Percentiles rank a stretch among this genome's conserved stretches.
These are phyloP conservation scores for Chondrosia reniformis DNA, from an alignment of 37 sponge, comb jelly and placozoan genomes.

Conservation along the genomic window DNA sequence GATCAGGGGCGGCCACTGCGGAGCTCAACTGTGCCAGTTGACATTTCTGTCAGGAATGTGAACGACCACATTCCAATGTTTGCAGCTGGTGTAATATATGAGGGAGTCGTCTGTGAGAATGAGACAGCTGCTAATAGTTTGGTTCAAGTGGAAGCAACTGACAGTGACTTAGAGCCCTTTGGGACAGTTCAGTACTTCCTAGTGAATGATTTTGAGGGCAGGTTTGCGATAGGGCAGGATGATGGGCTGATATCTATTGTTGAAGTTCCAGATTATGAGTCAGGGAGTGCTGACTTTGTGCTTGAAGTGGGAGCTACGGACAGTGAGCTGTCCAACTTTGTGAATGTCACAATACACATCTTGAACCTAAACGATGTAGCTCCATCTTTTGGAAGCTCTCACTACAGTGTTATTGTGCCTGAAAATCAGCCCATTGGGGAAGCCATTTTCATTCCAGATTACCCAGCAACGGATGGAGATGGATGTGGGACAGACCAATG, in stretches of 20 bases:
- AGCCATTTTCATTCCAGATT: background rate
- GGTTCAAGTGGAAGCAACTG: slow-evolving; percentile 40
- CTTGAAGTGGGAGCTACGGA: slow-evolving; percentile 41
- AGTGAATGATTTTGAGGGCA: background rate
- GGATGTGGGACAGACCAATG: background rate
- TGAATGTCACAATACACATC: slow-evolving; percentile 5
- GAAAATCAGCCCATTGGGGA: slow-evolving; percentile 42
- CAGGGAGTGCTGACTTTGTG: background rate
- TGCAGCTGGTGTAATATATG: slow-evolving; percentile 3
- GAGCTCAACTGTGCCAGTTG: background rate
- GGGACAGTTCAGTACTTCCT: slow-evolving; percentile 33
- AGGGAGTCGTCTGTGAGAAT: slow-evolving; percentile 22
- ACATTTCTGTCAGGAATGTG: background rate
- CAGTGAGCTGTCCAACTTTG: background rate
- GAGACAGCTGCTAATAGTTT: background rate
- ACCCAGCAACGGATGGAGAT: background rate
- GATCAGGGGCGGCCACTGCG: slow-evolving; percentile 36
- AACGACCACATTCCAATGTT: slow-evolving; percentile 17
- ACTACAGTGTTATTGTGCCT: slow-evolving; percentile 27
- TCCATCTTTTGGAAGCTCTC: slow-evolving; percentile 1
- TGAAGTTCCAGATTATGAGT: slow-evolving; percentile 36
- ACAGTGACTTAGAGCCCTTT: slow-evolving; percentile 30
- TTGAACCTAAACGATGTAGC: slow-evolving; percentile 36
- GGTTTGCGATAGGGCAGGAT: slow-evolving; percentile 17
- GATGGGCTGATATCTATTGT: slow-evolving; percentile 31